Percentiles rank a stretch among this genome's conserved stretches.
Evolutionary conservation across 2,113 vertebrate genomes (phyloP).

Genomic region (Calyptomena viridis): DNA sequence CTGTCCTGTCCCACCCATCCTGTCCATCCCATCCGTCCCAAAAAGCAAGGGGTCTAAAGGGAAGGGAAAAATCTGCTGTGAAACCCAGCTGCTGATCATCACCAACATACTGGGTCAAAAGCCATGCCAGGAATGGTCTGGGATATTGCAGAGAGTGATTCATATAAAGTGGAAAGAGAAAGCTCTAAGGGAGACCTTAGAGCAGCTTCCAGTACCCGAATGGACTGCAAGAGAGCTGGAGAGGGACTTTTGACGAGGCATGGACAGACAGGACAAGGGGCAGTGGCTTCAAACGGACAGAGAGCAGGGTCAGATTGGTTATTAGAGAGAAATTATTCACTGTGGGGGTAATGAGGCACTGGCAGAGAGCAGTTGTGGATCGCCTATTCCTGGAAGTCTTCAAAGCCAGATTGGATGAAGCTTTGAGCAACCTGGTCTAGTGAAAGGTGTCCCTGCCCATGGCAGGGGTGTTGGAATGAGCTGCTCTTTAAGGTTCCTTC

Average conservation of each 20-base stretch:
- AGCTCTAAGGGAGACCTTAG: not conserved
- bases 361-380: not conserved
- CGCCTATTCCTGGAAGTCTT: not conserved
- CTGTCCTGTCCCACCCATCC: not conserved
- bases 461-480: not conserved
- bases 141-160: accelerated
- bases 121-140: accelerated
- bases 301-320: not conserved
- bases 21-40: not conserved
- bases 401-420: not conserved
- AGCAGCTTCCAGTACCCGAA: not conserved
- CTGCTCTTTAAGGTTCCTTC: not conserved
- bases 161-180: not conserved
- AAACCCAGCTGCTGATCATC: not conserved
- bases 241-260: not conserved
- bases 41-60: not conserved
- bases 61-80: not conserved
- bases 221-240: not conserved
- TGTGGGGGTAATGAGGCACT: not conserved
- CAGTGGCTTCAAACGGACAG: not conserved
- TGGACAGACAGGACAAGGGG: not conserved
- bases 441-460: not conserved
- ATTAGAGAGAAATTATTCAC: not conserved
- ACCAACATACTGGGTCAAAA: accelerated
- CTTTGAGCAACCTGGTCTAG: not conserved